These are phyloP conservation scores for Malurus leucopterus DNA, from an alignment of 2,797 vertebrate species.

Conservation along the genomic window DNA sequence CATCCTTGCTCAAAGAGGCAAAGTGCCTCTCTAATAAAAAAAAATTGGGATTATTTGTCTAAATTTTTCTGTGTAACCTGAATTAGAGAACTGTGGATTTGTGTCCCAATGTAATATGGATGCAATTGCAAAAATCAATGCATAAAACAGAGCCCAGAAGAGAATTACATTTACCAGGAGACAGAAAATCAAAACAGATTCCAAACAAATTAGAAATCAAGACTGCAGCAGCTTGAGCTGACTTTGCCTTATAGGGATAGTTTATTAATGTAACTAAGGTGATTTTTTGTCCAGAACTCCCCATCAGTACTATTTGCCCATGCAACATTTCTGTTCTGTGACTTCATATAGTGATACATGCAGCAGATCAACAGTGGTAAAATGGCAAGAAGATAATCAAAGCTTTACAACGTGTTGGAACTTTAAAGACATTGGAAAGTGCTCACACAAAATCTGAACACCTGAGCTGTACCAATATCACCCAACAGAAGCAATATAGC, in stretches of 20 bases:
- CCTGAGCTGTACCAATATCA: not conserved
- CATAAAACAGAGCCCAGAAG: conserved; percentile 11
- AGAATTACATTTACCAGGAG: conserved; percentile 29
- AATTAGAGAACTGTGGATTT: conserved; percentile 11
- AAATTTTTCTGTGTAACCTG: not conserved
- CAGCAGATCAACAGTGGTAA: not conserved
- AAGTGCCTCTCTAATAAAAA: not conserved
- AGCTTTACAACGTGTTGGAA: conserved; percentile 10
- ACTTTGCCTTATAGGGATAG: not conserved
- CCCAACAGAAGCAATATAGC: conserved; percentile 16
- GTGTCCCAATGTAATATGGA: not conserved
- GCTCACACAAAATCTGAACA: conserved; percentile 1
- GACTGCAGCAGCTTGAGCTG: not conserved
- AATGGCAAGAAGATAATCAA: conserved; percentile 24
- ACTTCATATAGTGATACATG: not conserved
- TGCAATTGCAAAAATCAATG: conserved; percentile 36
- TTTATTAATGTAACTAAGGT: conserved; percentile 3
- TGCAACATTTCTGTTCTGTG: not conserved
- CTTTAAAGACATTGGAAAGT: conserved; percentile 15
- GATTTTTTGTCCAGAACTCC: not conserved
- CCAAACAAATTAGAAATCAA: conserved; percentile 43
- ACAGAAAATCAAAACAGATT: conserved; percentile 54
- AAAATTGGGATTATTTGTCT: not conserved
- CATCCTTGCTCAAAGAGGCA: not conserved
- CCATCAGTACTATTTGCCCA: not conserved